Percentiles rank a stretch among this genome's conserved stretches.
These are phyloP conservation scores for Crotalus horridus DNA, from an alignment of 2,113 vertebrate genomes.

Conservation along the genomic window DNA sequence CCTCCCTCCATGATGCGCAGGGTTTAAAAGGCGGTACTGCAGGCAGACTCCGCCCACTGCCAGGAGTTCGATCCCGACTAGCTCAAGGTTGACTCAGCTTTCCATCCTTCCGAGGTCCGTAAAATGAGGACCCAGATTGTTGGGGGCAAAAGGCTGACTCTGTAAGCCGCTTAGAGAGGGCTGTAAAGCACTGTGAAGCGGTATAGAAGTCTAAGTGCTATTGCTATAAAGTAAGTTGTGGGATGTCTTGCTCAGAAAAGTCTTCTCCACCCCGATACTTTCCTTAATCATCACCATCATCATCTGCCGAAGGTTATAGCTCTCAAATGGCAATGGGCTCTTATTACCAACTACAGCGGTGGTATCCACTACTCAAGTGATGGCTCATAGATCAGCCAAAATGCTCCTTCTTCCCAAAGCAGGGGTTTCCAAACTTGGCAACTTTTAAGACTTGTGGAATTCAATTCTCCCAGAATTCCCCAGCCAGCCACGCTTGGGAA, in stretches of 20 bases:
- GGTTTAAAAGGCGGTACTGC: too few relatives aligned
- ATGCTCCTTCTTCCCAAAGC: not conserved
- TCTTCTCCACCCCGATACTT: not conserved
- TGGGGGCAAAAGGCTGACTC: too few relatives aligned
- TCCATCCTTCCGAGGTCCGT: too few relatives aligned
- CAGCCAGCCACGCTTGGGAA: not conserved
- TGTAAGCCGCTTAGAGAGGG: too few relatives aligned
- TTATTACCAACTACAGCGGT: not conserved
- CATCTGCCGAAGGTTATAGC: not conserved
- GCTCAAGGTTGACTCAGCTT: too few relatives aligned
- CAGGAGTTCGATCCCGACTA: too few relatives aligned
- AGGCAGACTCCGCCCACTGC: too few relatives aligned
- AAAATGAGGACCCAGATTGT: too few relatives aligned
- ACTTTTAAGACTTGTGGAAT: not conserved
- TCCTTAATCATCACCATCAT: not conserved
- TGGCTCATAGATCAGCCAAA: not conserved
- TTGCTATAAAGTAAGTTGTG: not conserved
- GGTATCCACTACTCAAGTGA: not conserved
- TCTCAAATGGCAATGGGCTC: not conserved
- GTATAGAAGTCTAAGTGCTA: not conserved
- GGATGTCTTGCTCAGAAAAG: not conserved
- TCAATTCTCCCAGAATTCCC: not conserved
- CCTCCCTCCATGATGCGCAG: too few relatives aligned
- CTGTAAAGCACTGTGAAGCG: too few relatives aligned
- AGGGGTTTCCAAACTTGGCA: not conserved